Evolutionary conservation across 1,140 invertebrate genomes (phyloP).

Genomic region (Maniola jurtina): DNA sequence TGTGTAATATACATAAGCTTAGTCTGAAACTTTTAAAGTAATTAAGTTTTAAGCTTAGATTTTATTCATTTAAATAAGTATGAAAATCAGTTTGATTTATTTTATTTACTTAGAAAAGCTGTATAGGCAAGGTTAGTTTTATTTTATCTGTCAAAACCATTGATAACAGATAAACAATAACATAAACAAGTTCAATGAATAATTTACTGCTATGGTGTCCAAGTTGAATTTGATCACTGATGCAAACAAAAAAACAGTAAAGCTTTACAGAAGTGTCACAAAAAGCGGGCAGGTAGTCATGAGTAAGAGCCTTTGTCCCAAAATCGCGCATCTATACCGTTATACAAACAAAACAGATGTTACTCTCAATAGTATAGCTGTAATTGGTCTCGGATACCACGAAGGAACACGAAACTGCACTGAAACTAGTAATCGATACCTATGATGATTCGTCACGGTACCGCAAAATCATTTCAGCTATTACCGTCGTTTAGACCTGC

Average conservation of each 20-base stretch:
- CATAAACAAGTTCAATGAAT: not conserved
- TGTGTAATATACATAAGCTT: no score
- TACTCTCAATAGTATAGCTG: conserved; percentile 54
- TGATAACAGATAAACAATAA: not conserved
- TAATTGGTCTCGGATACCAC: conserved; percentile 40
- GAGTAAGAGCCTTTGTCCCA: conserved; percentile 71
- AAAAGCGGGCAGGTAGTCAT: conserved; percentile 61
- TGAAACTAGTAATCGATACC: conserved; percentile 64
- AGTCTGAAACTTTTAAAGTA: no score
- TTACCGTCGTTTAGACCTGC: conserved; percentile 40
- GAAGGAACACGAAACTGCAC: conserved; percentile 32
- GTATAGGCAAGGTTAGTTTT: no score
- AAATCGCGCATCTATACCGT: conserved; percentile 69
- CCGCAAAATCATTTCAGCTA: conserved; percentile 43
- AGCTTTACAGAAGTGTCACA: conserved; percentile 36
- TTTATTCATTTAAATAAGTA: no score
- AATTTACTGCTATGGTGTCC: not conserved
- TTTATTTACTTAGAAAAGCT: no score
- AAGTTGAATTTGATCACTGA: conserved; percentile 4
- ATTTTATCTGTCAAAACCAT: not conserved
- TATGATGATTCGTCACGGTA: conserved; percentile 52
- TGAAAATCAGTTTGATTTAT: no score
- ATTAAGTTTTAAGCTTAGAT: no score
- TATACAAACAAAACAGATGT: conserved; percentile 67
- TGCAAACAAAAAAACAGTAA: conserved; percentile 8